Percentiles rank a stretch among this genome's conserved stretches.
phyloP scores from a whole-genome alignment of 1,140 invertebrate genomes.

The Caenorhabditis remanei region DNA sequence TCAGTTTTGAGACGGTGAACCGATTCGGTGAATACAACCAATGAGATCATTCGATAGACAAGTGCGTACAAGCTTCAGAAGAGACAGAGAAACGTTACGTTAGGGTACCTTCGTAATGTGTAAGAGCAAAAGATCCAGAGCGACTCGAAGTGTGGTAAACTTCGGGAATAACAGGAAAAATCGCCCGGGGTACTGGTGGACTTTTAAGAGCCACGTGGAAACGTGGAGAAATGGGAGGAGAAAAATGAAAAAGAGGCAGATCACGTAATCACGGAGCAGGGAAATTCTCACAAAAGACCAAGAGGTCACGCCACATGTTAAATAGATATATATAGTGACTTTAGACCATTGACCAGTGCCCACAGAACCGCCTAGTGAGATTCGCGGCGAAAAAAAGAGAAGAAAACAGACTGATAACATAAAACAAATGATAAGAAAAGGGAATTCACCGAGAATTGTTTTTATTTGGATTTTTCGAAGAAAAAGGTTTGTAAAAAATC shows the following conservation, averaged over 20 bases:
- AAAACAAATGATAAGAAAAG: constrained; percentile 11
- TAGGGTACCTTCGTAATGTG: constrained; percentile 7
- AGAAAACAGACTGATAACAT: constrained; percentile 35
- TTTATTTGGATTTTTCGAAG: background rate
- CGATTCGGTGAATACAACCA: constrained; percentile 50
- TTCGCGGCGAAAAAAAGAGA: background rate
- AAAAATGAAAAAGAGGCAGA: background rate
- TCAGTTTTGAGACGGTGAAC: constrained; percentile 50
- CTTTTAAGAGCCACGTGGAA: background rate
- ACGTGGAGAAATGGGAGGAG: background rate
- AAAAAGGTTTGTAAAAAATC: background rate
- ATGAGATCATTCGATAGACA: constrained; percentile 3
- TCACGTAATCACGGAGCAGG: background rate
- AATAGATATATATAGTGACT: background rate
- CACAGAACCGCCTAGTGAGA: constrained; percentile 10
- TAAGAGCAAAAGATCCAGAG: background rate
- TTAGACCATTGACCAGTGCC: constrained; percentile 5
- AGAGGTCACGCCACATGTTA: constrained; percentile 47
- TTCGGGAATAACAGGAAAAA: background rate
- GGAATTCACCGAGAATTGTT: constrained; percentile 7
- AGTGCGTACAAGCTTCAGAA: background rate
- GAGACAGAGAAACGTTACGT: constrained; percentile 39
- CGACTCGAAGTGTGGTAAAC: background rate
- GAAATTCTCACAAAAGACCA: background rate
- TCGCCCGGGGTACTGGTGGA: background rate